Base-by-base conservation (phyloP, 2,113 vertebrate genomes). In the Heterochromis multidens region DNA sequence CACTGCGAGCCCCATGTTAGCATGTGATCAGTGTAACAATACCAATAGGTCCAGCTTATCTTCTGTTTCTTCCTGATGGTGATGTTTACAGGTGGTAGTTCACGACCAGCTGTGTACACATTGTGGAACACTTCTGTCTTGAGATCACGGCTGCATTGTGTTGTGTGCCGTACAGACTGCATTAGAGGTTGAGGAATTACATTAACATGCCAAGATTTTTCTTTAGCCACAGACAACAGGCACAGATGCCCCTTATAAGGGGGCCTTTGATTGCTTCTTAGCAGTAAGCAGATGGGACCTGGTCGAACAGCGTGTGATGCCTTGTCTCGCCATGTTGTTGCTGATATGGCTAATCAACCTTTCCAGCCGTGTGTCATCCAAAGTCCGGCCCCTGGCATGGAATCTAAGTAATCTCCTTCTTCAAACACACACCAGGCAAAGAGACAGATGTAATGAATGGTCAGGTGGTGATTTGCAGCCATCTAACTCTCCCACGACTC, bases 271-370 rank as follows among this genome's bases (percentile, higher is more conserved):
- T 56, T 52, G 72, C 13, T 8, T 63, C 74, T 23, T 6, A 65
- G 87, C 83, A 10, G 79, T 85, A 85, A 60, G 84, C 74, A 57
- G 84, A 88, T 87, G 80, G 65, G 87, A 60, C 77, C 21, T 2
- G 23, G 43, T 85, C 87, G 83, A 87, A 3, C 82, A 43, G 40
- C 25, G 29, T 59, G 79, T 61, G 65, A 60, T 10, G 80, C 65
- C 81, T 76, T 16, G 83, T 85, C 77, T 88, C 76, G 37, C 80
- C 29, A 13, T n/a, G 65, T 84, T 72, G 76, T 82, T 23, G 4
- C 83, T 83, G 87, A 89, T 88, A 83, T 60, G 84, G 89, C 77
- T 91, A 77, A 92, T 91, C 91, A 89, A 63, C 84, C 60, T 79
- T 61, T 60, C 56, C 65, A 54, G 79, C 63, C 29, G 58, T 52